A percentile compares a stretch with the other conserved stretches of the same genome.
phyloP scores from a whole-genome alignment of 1,140 invertebrate species.

The Dendrolimus kikuchii region DNA sequence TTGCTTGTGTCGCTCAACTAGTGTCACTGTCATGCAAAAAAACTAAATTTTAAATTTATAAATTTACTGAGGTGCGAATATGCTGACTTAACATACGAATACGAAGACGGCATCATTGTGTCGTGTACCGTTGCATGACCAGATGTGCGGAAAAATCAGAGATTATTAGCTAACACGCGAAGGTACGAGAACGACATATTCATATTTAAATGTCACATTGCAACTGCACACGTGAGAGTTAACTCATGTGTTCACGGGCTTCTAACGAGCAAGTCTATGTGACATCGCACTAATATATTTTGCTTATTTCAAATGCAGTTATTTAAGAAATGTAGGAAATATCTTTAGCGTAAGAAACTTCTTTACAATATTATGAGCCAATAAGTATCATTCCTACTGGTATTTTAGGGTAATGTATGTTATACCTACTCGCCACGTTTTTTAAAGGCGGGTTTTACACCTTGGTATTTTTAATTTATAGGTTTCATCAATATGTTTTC shows the following conservation, averaged over 20 bases:
- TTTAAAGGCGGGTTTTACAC: too few species aligned
- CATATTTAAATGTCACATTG: constrained; percentile 64
- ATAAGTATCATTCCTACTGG: too few species aligned
- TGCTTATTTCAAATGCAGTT: too few species aligned
- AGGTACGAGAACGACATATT: constrained; percentile 44
- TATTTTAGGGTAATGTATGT: too few species aligned
- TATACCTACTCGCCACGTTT: too few species aligned
- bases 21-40: too few species aligned
- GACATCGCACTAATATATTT: not conserved
- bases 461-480: too few species aligned
- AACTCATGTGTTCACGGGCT: constrained; percentile 38
- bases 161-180: constrained; percentile 52
- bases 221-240: constrained; percentile 30
- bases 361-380: not conserved
- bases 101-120: constrained; percentile 1
- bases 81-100: not conserved
- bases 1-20: too few species aligned
- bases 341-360: not conserved
- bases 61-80: not conserved
- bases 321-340: not conserved
- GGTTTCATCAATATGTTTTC: too few species aligned
- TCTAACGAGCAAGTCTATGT: not conserved
- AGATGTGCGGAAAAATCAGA: constrained; percentile 65
- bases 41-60: too few species aligned
- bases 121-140: constrained; percentile 14